Base-by-base conservation (phyloP, 30 jellyfish, hydroid and myxozoan genomes). In the Haliclystus octoradiatus region DNA sequence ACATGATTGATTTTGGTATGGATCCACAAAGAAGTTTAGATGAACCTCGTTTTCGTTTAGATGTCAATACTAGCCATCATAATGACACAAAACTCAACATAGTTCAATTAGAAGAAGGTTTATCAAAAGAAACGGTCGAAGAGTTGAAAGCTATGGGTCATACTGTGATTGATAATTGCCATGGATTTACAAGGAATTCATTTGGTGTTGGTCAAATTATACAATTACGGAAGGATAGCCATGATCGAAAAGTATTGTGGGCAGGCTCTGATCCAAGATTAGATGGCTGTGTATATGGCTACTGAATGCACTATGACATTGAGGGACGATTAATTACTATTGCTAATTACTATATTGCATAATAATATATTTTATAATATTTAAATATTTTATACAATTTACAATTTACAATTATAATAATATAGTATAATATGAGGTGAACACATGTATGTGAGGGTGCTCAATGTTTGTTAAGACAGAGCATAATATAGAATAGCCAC, bases 181-280 rank as follows among this genome's bases (percentile, higher is more conserved):
- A 81, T 34, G 93, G 85, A 2, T 74, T 24, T 49, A 88, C 70
- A 13, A 76, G 97, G 5, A 35, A 40, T 26, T 31, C 75, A 75
- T 88, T 88, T 70, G 97, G 97, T 13, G 70, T 66, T 47, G 97
- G 94, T 0, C 97, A 88, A 63, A 75, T 88, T 31, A 65, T 88
- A 2, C 93, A 50, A n/a, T 65, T 32, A 15, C 46, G 74, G 33
- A 52, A 66, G 31, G 93, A 80, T 40, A 26, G 52, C n/a, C 30
- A 33, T 0, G 94, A 89, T 1, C 78, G 50, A 26, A 47, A 72
- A 31, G 95, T 88, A 0, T 31, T 88, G n/a, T 88, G 95, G 97
- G 92, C 92, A 0, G 97, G 97, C 15, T 88, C 97, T 15, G 97
- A 88, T 19, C 85, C 95, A 32, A 73, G 97, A 50, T 78, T 84